Base-by-base conservation (phyloP, 2,797 vertebrate genomes). In the Hypotaenidia philippensis region DNA sequence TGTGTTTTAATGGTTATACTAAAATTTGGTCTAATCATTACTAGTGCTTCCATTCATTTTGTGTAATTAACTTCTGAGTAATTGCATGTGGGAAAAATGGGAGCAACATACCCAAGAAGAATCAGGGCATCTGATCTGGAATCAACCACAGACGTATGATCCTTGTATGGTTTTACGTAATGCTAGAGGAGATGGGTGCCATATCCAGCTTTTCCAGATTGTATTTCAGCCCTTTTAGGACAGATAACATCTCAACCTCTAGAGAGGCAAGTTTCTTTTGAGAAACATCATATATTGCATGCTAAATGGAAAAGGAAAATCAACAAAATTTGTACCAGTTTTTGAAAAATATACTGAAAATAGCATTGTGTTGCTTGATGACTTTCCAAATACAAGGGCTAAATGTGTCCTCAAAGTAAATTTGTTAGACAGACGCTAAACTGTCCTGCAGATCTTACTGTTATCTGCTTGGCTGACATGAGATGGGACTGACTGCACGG, bases 81-180 rank as follows among this genome's bases (percentile, higher is more conserved):
- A 20, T 10, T 74, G 8, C 18, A 45, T 13, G 26, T 78, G 61
- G 65, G 53, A 50, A 61, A 72, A 91, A 12, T 20, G 53, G 1
- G 3, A 31, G 50, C 27, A 40, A 32, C 70, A 14, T 15, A 78
- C 21, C 31, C 32, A 83, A 41, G 53, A 72, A 79, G 89, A 80
- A 80, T 70, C 47, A 36, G 41, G 79, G 50, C 79, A 85, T 92
- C 93, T 96, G 79, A 3, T 86, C 36, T 91, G 69, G 52, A 94
- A 88, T 81, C 82, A 93, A 22, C n/a, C 64, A 47, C 93, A 95
- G 87, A 91, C 93, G 91, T 76, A 9, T 55, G 79, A 94, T 80
- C 71, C 60, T 63, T 19, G 29, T 64, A 57, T 19, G 63, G 0
- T 59, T 87, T 55, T 68, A 10, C 81, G 40, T 41, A n/a, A 4